A percentile compares a stretch with the other conserved stretches of the same genome.
These are phyloP conservation scores for Coelopa frigida DNA, from an alignment of 1,140 invertebrate genomes.

Conservation along the genomic window DNA sequence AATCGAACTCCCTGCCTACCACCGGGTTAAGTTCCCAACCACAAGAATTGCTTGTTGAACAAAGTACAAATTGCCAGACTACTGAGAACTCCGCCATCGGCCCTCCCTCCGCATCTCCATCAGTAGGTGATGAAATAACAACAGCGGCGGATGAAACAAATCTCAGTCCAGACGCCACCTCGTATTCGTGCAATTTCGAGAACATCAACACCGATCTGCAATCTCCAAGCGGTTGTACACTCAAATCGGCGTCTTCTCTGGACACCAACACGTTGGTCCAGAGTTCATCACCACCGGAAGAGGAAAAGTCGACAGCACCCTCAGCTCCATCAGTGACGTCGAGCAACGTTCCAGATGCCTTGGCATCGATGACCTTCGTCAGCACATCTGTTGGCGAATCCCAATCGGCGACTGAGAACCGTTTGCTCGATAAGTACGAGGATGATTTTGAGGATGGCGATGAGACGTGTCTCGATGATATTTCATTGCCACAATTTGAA, in stretches of 20 bases:
- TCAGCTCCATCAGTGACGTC: not conserved
- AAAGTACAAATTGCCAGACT: not conserved
- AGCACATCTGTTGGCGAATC: not conserved
- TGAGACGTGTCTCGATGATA: conserved; percentile 11
- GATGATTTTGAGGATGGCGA: conserved; percentile 13
- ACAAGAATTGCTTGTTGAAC: too few species aligned
- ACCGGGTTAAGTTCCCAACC: not conserved
- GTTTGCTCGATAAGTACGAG: conserved; percentile 10
- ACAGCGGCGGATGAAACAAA: not conserved
- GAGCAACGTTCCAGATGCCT: not conserved
- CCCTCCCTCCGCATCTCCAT: not conserved
- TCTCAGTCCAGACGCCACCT: conserved; percentile 1
- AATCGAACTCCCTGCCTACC: conserved; percentile 4
- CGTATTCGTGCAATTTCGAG: conserved; percentile 9
- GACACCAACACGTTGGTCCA: not conserved
- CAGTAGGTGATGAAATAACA: too few species aligned
- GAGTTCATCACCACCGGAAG: not conserved
- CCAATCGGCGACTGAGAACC: not conserved
- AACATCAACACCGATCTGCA: conserved; percentile 9
- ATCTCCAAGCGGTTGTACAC: conserved; percentile 5
- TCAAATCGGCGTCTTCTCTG: too few species aligned
- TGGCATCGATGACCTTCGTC: not conserved
- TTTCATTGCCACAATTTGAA: conserved; percentile 16
- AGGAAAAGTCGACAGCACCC: not conserved
- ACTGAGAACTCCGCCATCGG: not conserved